phyloP scores from a whole-genome alignment of 2,888 invertebrate genomes.

The Ceramica pisi region DNA sequence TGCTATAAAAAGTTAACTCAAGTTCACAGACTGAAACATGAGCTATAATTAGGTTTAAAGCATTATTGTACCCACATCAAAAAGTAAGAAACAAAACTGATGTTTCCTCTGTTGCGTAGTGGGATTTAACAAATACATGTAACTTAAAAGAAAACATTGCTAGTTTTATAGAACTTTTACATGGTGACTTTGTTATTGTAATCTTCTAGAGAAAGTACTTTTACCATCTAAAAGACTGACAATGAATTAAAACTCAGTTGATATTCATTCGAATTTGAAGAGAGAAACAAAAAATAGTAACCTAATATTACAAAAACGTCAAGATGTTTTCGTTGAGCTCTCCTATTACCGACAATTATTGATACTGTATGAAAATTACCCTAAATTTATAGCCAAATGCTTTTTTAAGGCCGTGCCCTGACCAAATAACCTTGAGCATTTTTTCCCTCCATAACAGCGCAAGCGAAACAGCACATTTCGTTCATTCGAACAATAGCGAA shows the following conservation, averaged over 20 bases:
- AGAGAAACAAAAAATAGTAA: neutral
- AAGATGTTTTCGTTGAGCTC: no score
- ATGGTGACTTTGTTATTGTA: no score
- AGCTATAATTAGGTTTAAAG: constrained; percentile 2
- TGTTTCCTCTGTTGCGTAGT: constrained; percentile 42
- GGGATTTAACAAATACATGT: constrained; percentile 1
- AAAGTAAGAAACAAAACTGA: constrained; percentile 30
- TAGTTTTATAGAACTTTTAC: no score
- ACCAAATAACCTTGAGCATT: no score
- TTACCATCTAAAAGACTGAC: neutral
- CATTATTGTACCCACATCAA: constrained; percentile 32
- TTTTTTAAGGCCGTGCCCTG: no score
- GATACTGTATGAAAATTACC: no score
- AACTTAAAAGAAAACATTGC: neutral
- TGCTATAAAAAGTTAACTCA: constrained; percentile 9
- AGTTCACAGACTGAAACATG: constrained; percentile 16
- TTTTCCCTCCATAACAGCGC: no score
- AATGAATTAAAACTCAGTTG: neutral
- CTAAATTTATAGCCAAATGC: no score
- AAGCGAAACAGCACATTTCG: no score
- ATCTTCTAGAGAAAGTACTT: neutral
- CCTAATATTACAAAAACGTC: neutral
- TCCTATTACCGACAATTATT: no score
- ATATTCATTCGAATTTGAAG: neutral
- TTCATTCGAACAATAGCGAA: no score